phyloP scores from a whole-genome alignment of 2,888 invertebrate species.

The Catocala sponsa region DNA sequence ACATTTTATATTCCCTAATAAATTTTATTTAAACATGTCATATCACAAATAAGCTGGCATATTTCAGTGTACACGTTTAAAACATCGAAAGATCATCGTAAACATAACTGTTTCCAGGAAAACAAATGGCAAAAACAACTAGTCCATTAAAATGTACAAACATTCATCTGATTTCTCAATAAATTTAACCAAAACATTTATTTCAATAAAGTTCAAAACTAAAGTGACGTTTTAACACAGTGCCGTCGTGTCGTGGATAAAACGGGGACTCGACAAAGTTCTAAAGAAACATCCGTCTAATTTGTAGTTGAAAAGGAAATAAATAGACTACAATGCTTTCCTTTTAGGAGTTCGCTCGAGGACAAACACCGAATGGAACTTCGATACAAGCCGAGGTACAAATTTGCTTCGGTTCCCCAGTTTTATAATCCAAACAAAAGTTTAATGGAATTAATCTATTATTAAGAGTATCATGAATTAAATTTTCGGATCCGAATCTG shows the following conservation, averaged over 20 bases:
- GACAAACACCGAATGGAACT: conserved; percentile 18
- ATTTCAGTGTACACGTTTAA: too few relatives aligned
- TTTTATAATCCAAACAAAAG: conserved; percentile 20
- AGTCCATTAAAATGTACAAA: too few relatives aligned
- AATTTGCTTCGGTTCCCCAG: conserved; percentile 16
- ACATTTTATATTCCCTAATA: too few relatives aligned
- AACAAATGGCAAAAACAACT: too few relatives aligned
- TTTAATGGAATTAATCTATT: conserved; percentile 10
- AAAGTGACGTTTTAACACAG: conserved; percentile 18
- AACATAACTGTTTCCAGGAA: too few relatives aligned
- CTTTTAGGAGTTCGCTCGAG: conserved; percentile 60
- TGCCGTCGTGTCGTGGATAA: conserved; percentile 44
- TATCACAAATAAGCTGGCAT: too few relatives aligned
- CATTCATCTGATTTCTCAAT: too few relatives aligned
- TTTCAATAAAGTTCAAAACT: neutral
- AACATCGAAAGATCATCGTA: too few relatives aligned
- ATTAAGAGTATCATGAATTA: neutral
- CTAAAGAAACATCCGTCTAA: conserved; percentile 66
- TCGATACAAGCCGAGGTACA: conserved; percentile 24
- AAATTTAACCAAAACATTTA: too few relatives aligned
- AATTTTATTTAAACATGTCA: too few relatives aligned
- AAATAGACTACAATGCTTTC: conserved; percentile 75
- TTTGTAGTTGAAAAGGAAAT: conserved; percentile 70
- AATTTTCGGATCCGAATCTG: neutral
- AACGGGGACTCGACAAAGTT: conserved; percentile 54